A percentile compares a stretch with the other conserved stretches of the same genome.
phyloP scores from a whole-genome alignment of 2,113 vertebrate species.

The Lepus europaeus region DNA sequence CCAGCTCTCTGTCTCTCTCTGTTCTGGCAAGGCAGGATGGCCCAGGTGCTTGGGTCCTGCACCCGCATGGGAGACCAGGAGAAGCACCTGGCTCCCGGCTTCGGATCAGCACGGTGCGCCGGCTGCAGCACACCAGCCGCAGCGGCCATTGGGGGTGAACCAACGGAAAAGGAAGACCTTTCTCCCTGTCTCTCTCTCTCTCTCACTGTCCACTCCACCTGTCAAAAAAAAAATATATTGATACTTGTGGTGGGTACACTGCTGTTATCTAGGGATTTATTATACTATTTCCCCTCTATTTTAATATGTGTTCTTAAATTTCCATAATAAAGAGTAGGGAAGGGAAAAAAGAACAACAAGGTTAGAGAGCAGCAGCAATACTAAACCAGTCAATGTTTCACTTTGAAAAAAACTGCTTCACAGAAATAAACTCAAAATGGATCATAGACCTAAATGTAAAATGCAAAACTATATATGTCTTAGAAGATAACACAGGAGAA shows the following conservation, averaged over 20 bases:
- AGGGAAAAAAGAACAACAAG: background rate
- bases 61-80: too few relatives aligned
- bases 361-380: background rate
- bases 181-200: too few relatives aligned
- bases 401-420: background rate
- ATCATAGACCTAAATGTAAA: background rate
- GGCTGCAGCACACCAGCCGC: too few relatives aligned
- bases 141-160: too few relatives aligned
- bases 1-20: too few relatives aligned
- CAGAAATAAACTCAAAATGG: background rate
- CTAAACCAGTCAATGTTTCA: background rate
- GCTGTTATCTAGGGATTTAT: background rate
- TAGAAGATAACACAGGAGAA: background rate
- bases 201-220: too few relatives aligned
- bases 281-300: background rate
- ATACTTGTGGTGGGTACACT: background rate
- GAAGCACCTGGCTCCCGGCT: too few relatives aligned
- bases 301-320: background rate
- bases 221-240: background rate
- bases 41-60: too few relatives aligned
- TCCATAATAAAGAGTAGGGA: background rate
- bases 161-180: too few relatives aligned
- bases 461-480: background rate
- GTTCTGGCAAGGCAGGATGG: too few relatives aligned
- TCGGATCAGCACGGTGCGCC: too few relatives aligned